These are phyloP conservation scores for Ligdia adustata DNA, from an alignment of 2,888 invertebrate species.

Conservation along the genomic window DNA sequence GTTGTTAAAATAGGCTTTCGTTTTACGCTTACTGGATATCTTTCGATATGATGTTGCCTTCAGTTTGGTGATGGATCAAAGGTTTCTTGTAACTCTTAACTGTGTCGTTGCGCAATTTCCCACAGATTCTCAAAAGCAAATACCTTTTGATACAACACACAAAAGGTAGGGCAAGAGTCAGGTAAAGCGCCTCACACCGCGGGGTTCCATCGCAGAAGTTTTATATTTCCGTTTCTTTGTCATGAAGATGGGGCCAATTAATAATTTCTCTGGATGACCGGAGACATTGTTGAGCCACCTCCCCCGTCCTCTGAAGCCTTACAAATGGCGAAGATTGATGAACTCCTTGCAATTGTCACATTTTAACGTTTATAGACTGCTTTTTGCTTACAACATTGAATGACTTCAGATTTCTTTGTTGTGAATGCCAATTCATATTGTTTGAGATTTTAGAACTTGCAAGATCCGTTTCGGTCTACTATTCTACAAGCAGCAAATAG, in stretches of 20 bases:
- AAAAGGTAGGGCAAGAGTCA: constrained; percentile 81
- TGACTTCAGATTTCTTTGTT: constrained; percentile 47
- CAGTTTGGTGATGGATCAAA: constrained; percentile 57
- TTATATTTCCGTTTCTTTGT: constrained; percentile 84
- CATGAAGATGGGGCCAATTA: constrained; percentile 73
- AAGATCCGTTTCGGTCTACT: too few species aligned
- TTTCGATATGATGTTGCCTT: constrained; percentile 58
- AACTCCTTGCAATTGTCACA: constrained; percentile 77
- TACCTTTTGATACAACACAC: constrained; percentile 73
- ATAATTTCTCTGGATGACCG: constrained; percentile 82
- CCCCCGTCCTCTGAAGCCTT: constrained; percentile 61
- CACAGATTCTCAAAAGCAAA: constrained; percentile 76
- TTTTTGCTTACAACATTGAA: constrained; percentile 61
- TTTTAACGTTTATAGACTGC: constrained; percentile 75
- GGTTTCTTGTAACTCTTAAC: constrained; percentile 57
- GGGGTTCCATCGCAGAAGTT: constrained; percentile 77
- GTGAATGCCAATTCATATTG: constrained; percentile 32
- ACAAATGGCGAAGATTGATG: constrained; percentile 78
- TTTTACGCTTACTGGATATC: constrained; percentile 54
- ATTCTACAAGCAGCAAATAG: too few species aligned
- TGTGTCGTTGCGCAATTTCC: constrained; percentile 78
- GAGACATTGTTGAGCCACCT: constrained; percentile 72
- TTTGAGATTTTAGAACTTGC: constrained; percentile 9
- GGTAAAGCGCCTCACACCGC: constrained; percentile 77
- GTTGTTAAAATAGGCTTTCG: constrained; percentile 55